Conservation (phyloP, 2,113 vertebrate genomes). For the Lonchura striata region DNA sequence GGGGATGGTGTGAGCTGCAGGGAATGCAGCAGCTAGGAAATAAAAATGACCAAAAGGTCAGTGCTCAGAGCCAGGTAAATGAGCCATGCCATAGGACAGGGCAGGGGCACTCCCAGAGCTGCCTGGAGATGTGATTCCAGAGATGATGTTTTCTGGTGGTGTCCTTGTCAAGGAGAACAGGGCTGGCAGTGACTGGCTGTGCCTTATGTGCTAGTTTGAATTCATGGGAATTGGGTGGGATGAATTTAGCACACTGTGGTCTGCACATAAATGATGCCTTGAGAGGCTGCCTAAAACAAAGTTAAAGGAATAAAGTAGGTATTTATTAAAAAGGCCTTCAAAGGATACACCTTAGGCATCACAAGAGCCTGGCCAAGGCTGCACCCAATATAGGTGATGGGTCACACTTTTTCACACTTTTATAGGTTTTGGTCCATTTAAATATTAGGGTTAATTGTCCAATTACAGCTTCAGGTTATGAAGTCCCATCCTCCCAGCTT, state of each 20-base stretch:
- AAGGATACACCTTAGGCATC: neutral
- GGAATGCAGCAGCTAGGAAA: neutral
- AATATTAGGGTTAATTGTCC: neutral
- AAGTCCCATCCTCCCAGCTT: neutral
- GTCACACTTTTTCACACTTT: accelerated
- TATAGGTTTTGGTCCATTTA: neutral
- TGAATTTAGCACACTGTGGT: neutral
- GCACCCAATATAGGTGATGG: neutral
- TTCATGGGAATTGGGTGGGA: neutral
- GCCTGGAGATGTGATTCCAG: neutral
- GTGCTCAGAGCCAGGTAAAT: neutral
- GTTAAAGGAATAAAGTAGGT: neutral
- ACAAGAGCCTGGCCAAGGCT: accelerated
- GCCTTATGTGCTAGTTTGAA: neutral
- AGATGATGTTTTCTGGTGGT: neutral
- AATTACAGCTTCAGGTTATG: neutral
- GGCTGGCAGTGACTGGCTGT: neutral
- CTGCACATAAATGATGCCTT: neutral
- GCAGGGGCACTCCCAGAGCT: neutral
- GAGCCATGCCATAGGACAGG: neutral
- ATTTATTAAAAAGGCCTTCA: neutral
- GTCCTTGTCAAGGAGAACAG: neutral
- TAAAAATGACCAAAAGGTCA: neutral
- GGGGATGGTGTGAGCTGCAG: neutral
- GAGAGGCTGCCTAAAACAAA: neutral